Base-by-base conservation (phyloP, 1,140 invertebrate species). In the Leptopilina clavipes region DNA sequence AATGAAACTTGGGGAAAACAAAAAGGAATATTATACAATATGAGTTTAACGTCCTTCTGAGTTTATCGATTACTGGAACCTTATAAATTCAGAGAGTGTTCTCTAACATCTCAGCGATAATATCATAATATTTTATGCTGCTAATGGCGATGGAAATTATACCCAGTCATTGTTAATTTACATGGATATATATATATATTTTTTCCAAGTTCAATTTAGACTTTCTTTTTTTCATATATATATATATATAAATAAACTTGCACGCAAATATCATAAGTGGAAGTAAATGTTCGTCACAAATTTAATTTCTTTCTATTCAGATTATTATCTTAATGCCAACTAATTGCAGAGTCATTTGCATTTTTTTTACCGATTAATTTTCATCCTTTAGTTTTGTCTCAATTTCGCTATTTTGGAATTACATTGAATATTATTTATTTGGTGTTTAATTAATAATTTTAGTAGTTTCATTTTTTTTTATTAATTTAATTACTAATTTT, bases 91-190 rank as follows among this genome's bases (percentile, higher is more conserved):
- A 52, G 48, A 52, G 48, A 0, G 48, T 17, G 48, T 17, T 52
- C 48, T 7, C n/a, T 17, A n/a, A 17, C 14, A 52, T 52, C 14
- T n/a, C 6, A 52, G 7, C 48, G 17, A 52, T 40, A 40, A 40
- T 40, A 40, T 40, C 48, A 52, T n/a, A 17, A 52, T 52, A 52
- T 52, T 52, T 52, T 52, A 8, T 52, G 48, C 14, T 52, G n/a
- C 48, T 52, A 52, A 52, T 52, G 48, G 17, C 48, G 17, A 52
- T 52, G 48, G 48, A 52, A 52, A 52, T 52, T 52, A 52, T 52
- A 52, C 48, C 48, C n/a, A 17, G 2, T 52, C 48, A 52, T 52
- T 52, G 7, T 52, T 52, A 52, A 17, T 52, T 52, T 52, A 17
- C 25, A 31, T 31, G 25, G 1, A 31, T 40, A 40, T 40, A 1